These are phyloP conservation scores for Eulemur albifrons DNA, from an alignment of 2,797 vertebrate genomes.

Conservation along the genomic window DNA sequence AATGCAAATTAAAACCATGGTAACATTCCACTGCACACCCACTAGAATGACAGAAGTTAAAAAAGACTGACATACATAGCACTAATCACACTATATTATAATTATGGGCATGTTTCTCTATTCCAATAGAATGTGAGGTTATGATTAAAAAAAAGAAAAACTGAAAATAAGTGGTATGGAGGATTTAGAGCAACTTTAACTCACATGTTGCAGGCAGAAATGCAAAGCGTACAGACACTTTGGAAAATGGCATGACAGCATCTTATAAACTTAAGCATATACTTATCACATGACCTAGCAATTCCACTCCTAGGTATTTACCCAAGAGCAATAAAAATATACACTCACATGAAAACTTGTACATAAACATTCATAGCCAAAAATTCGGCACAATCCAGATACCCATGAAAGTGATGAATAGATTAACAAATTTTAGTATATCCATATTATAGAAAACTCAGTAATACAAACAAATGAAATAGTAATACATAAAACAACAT, in stretches of 20 bases:
- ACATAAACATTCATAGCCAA: neutral
- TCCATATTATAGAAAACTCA: neutral
- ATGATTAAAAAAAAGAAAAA: neutral
- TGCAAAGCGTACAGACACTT: neutral
- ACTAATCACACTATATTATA: neutral
- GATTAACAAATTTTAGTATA: neutral
- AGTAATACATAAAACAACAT: constrained; percentile 5
- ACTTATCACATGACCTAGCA: neutral
- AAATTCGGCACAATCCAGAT: constrained; percentile 5
- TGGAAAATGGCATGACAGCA: neutral
- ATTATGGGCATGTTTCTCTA: constrained; percentile 12
- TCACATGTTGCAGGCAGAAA: neutral
- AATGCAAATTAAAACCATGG: constrained; percentile 33
- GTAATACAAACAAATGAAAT: constrained; percentile 22
- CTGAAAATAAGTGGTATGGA: neutral
- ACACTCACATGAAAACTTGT: neutral
- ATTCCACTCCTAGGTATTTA: neutral
- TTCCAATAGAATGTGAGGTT: constrained; percentile 8
- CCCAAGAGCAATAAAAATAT: constrained; percentile 25
- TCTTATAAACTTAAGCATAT: neutral
- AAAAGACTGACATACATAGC: neutral
- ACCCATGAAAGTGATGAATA: neutral
- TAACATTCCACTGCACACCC: neutral
- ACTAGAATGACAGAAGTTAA: neutral
- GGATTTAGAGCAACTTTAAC: neutral